Evolutionary conservation across 2,113 vertebrate genomes (phyloP).

Genomic region (Cephalopterus ornatus): DNA sequence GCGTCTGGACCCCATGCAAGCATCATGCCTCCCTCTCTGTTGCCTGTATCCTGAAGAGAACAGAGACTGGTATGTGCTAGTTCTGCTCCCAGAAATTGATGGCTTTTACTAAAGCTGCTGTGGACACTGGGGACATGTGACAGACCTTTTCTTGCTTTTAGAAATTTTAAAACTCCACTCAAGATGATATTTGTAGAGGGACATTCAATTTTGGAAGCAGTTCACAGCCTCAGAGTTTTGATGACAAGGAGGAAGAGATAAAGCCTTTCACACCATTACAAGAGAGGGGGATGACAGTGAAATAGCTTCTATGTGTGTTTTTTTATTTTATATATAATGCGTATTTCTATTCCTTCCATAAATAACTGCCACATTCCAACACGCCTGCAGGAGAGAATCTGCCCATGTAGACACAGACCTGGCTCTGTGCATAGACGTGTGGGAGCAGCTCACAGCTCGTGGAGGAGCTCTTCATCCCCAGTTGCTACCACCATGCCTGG

Average conservation of each 20-base stretch:
- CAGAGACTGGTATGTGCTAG: not conserved
- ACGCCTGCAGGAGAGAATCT: not conserved
- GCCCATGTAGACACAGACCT: not conserved
- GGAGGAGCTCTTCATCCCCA: not conserved
- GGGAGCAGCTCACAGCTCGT: not conserved
- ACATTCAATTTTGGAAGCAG: not conserved
- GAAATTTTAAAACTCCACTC: not conserved
- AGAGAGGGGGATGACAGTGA: not conserved
- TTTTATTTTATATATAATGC: not conserved
- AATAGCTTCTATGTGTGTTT: not conserved
- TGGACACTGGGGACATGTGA: not conserved
- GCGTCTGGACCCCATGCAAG: not conserved
- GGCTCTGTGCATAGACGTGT: accelerated
- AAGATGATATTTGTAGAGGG: not conserved
- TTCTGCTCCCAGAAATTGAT: not conserved
- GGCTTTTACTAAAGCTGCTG: not conserved
- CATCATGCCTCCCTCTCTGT: not conserved
- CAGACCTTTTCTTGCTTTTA: not conserved
- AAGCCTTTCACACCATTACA: not conserved
- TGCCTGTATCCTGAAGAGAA: not conserved
- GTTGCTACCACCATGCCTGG: not conserved
- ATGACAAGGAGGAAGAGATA: not conserved
- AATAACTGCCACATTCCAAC: not conserved
- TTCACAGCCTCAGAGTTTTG: not conserved
- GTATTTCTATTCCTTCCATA: not conserved